Conservation (phyloP, 2,113 vertebrate species). For the Orthochromis malagaraziensis region DNA sequence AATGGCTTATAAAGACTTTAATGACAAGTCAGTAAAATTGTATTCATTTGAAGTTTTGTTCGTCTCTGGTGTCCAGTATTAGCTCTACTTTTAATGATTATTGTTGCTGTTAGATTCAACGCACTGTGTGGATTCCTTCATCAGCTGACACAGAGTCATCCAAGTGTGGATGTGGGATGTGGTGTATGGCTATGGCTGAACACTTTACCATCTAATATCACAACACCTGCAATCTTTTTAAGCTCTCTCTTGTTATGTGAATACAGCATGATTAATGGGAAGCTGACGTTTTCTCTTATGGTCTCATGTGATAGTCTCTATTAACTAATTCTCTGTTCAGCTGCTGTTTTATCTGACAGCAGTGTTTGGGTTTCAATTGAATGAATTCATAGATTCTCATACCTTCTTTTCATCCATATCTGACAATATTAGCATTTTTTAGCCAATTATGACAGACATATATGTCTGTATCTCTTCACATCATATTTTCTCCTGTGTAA, state of each 20-base stretch:
- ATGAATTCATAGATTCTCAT: background rate
- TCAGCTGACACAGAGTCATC: background rate
- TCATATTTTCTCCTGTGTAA: background rate
- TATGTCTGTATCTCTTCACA: background rate
- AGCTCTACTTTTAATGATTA: background rate
- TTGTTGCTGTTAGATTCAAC: background rate
- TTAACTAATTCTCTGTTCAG: background rate
- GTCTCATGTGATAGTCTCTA: background rate
- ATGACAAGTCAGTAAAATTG: background rate
- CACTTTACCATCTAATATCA: background rate
- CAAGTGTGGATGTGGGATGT: background rate
- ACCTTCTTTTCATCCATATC: background rate
- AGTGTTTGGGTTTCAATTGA: background rate
- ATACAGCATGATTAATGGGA: background rate
- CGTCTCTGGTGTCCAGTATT: background rate
- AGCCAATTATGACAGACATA: background rate
- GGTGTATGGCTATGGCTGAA: background rate
- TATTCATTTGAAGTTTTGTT: background rate
- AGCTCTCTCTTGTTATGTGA: background rate
- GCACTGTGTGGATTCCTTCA: background rate
- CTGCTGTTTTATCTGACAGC: background rate
- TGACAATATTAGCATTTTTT: background rate
- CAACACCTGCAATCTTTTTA: background rate
- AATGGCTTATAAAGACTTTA: background rate
- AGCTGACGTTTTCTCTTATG: background rate